phyloP scores from a whole-genome alignment of 1,140 invertebrate species.

The Drosophila azteca region DNA sequence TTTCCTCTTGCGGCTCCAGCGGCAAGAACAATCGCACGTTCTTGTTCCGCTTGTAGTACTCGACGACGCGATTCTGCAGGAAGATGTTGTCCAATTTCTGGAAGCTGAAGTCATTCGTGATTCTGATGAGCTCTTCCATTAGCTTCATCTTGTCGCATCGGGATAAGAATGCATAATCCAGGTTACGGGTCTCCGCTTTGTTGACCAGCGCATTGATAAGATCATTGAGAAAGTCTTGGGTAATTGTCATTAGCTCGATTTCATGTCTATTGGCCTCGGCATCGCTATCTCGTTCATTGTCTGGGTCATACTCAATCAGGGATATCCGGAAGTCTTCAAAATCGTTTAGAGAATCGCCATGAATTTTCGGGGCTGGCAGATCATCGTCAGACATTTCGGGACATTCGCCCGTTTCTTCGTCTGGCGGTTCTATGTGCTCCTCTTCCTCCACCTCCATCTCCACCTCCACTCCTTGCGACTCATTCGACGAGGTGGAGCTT shows the following conservation, averaged over 20 bases:
- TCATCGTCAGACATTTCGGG: background rate
- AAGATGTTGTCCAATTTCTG: constrained; percentile 17
- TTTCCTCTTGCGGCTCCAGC: fast-evolving
- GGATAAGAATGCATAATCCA: background rate
- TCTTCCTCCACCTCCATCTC: background rate
- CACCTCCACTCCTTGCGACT: background rate
- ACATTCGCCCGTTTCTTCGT: background rate
- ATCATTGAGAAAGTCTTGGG: constrained; percentile 17
- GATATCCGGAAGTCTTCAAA: constrained; percentile 1
- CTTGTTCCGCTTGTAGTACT: constrained; percentile 40
- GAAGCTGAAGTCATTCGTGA: background rate
- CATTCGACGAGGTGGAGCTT: background rate
- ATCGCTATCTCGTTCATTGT: background rate
- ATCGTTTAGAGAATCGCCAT: background rate
- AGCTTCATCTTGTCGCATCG: constrained; percentile 45
- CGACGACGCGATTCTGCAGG: constrained; percentile 29
- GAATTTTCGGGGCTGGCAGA: too few species aligned
- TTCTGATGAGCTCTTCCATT: fast-evolving
- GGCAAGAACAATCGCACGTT: constrained; percentile 3
- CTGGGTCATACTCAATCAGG: background rate
- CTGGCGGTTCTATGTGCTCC: background rate
- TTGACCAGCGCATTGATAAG: constrained; percentile 15
- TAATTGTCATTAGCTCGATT: background rate
- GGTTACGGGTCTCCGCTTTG: background rate
- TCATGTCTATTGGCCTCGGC: too few species aligned